phyloP scores from a whole-genome alignment of 2,797 vertebrate species.

The Eutrigla gurnardus region DNA sequence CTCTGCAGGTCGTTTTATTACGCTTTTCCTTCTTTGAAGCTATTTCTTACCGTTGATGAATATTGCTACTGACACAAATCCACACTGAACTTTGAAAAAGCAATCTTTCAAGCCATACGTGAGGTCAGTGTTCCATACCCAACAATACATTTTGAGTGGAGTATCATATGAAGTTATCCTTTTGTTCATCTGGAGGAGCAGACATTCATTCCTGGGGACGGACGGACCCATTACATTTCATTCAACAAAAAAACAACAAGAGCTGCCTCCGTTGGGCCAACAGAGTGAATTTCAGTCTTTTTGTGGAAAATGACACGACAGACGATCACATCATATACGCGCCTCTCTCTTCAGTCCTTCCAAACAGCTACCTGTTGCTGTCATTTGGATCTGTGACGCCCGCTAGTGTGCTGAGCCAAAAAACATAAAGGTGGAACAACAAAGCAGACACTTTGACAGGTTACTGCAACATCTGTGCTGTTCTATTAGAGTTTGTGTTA shows the following conservation, averaged over 20 bases:
- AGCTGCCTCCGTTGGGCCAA: not conserved
- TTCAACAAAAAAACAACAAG: not conserved
- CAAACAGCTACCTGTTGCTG: conserved; percentile 34
- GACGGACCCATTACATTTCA: conserved; percentile 28
- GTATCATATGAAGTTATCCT: not conserved
- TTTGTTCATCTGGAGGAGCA: conserved; percentile 7
- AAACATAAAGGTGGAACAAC: conserved; percentile 59
- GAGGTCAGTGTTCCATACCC: not conserved
- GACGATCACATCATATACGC: conserved; percentile 3
- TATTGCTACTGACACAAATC: not conserved
- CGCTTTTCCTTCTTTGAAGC: not conserved
- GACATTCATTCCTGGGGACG: conserved; percentile 11
- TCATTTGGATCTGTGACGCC: conserved; percentile 41
- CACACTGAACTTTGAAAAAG: conserved; percentile 3
- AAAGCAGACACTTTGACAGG: conserved; percentile 59
- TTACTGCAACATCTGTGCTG: conserved; percentile 33
- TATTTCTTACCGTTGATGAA: not conserved
- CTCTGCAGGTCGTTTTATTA: not conserved
- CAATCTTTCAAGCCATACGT: not conserved
- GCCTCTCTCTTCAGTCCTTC: not conserved
- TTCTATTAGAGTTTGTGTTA: not conserved
- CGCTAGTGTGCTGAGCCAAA: conserved; percentile 25
- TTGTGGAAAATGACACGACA: conserved; percentile 32
- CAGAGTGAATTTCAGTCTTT: conserved; percentile 18
- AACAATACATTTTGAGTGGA: conserved; percentile 1